Percentiles rank a stretch among this genome's conserved stretches.
Conservation (phyloP, 2,113 vertebrate genomes). For the Rhadina sibilatrix region DNA sequence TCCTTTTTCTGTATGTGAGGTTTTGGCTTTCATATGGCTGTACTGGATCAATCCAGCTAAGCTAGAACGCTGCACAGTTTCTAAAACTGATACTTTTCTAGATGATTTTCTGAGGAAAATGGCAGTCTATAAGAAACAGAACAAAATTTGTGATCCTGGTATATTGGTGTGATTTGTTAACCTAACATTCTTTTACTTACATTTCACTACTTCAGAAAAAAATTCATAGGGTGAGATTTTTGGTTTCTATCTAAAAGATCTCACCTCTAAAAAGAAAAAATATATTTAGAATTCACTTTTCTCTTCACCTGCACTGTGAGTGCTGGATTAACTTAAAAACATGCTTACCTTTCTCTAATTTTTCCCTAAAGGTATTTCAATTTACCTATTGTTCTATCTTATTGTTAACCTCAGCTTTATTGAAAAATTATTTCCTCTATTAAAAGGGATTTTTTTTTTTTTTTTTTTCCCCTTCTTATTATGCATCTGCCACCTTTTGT, state of each 20-base stretch:
- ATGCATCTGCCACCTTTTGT: not conserved
- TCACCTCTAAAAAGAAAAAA: not conserved
- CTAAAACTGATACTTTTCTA: not conserved
- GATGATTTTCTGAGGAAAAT: not conserved
- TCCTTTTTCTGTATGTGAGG: not conserved
- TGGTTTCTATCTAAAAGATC: not conserved
- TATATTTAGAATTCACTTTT: not conserved
- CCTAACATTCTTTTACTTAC: rapidly evolving
- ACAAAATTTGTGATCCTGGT: not conserved
- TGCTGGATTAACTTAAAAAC: not conserved
- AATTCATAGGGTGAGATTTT: not conserved
- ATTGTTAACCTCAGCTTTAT: not conserved
- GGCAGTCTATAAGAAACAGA: not conserved
- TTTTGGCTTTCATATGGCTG: not conserved
- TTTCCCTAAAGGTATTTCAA: not conserved
- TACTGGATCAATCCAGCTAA: not conserved
- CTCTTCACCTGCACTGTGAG: not conserved
- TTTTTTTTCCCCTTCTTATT: no score
- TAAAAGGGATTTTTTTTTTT: not conserved
- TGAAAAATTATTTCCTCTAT: not conserved
- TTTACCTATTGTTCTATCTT: not conserved
- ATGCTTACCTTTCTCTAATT: not conserved
- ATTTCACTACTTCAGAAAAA: not conserved
- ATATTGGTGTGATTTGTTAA: not conserved
- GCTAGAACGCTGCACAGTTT: not conserved